A percentile compares a stretch with the other conserved stretches of the same genome.
Evolutionary conservation across 1,140 invertebrate genomes (phyloP).

Genomic region (Drosophila kikkawai): DNA sequence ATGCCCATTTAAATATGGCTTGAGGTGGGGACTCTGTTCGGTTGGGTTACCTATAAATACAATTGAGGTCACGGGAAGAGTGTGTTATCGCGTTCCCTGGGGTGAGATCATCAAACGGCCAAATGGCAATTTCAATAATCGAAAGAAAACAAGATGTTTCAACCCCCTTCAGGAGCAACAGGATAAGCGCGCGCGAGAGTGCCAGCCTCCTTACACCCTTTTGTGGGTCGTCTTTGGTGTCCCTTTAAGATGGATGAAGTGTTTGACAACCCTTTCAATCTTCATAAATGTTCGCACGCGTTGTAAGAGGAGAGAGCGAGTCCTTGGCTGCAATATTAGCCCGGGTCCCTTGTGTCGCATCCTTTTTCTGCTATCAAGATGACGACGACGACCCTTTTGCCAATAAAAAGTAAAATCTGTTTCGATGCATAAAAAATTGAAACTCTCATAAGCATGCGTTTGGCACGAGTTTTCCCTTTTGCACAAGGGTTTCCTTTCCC

Average conservation of each 20-base stretch:
- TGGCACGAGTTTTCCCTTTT: conserved; percentile 61
- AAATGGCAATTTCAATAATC: conserved; percentile 80
- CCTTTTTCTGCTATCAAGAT: conserved; percentile 74
- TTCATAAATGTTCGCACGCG: conserved; percentile 84
- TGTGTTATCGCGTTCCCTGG: conserved; percentile 37
- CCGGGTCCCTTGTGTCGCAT: conserved; percentile 75
- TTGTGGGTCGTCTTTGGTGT: conserved; percentile 29
- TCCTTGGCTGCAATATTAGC: conserved; percentile 68
- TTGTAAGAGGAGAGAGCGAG: conserved; percentile 16
- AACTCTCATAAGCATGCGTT: conserved; percentile 83
- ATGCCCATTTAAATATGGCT: conserved; percentile 56
- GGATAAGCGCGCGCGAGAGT: conserved; percentile 15
- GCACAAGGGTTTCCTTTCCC: conserved; percentile 12
- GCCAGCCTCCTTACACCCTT: conserved; percentile 44
- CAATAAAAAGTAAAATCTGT: conserved; percentile 83
- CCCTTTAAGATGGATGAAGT: conserved; percentile 79
- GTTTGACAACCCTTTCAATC: conserved; percentile 84
- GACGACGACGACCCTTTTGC: conserved; percentile 69
- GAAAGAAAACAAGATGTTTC: conserved; percentile 83
- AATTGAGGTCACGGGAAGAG: conserved; percentile 66
- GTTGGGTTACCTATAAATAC: conserved; percentile 35
- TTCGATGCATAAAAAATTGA: conserved; percentile 84
- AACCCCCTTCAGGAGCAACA: conserved; percentile 47
- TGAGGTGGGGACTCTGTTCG: conserved; percentile 24
- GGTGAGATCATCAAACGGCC: conserved; percentile 67